Base-by-base conservation (phyloP, 92 coral and sea anemone species). In the Desmophyllum pertusum region DNA sequence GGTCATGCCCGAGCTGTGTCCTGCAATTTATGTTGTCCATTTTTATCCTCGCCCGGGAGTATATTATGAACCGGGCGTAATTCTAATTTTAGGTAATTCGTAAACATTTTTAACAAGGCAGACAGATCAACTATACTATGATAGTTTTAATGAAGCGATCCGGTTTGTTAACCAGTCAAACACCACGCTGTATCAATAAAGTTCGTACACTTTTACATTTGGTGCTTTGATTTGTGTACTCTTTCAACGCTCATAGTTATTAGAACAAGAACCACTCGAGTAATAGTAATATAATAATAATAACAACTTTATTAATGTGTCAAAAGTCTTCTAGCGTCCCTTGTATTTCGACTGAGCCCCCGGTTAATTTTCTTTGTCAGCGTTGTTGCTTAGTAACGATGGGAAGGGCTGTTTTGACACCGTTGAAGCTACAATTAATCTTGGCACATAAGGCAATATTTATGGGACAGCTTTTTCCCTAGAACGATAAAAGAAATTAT, bases 181-280 rank as follows among this genome's bases (percentile, higher is more conserved):
- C 71, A 51, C 53, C 79, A 82, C 62, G 59, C 69, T 73, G 51
- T 82, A 80, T 80, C 31, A 82, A 82, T 82, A 82, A 82, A 82
- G 70, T 82, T 53, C 86, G 59, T 82, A 82, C 86, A 82, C 86
- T 82, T 82, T 71, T 81, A 81, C 59, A 2, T 9, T 19, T 55
- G 10, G 53, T 39, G 0, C 2, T 39, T 19, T n/a, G 38, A 19
- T 78, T 41, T 40, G 19, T 30, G 6, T 46, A 5, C 15, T 0
- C 15, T 46, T 46, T 46, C 15, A 46, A 46, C 52, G 52, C 52
- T 18, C 8, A 8, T 15, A 11, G 52, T 6, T 46, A 18, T 6
- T 46, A 18, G 52, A 46, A 46, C 52, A 11, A 46, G 52, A 46
- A 46, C 52, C 15, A 6, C 15, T 46, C 1, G 17, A 11, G 18